These are phyloP conservation scores for Euproctis similis DNA, from an alignment of 2,888 invertebrate genomes.

Conservation along the genomic window DNA sequence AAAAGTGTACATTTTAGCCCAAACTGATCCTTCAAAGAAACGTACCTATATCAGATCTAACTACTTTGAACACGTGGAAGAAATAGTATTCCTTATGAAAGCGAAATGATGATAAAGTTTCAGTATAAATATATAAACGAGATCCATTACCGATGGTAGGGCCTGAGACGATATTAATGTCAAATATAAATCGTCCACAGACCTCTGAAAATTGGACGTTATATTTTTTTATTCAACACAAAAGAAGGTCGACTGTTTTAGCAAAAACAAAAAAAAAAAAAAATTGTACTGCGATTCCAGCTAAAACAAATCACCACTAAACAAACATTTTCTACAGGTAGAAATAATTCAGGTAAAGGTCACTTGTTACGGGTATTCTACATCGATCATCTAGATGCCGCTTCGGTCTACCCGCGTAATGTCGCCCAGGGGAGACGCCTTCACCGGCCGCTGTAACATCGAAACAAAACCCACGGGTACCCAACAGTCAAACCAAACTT, in stretches of 20 bases:
- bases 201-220: conserved; percentile 28
- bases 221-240: conserved; percentile 40
- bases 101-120: conserved; percentile 19
- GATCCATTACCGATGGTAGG: conserved; percentile 27
- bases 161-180: conserved; percentile 30
- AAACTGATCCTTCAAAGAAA: conserved; percentile 7
- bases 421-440: conserved; percentile 59
- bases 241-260: conserved; percentile 33
- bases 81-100: conserved; percentile 20
- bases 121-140: conserved; percentile 22
- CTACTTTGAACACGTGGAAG: conserved; percentile 18
- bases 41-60: conserved; percentile 6
- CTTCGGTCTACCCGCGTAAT: conserved; percentile 67
- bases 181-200: conserved; percentile 31
- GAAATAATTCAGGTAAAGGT: conserved; percentile 72
- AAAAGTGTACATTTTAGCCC: too few species aligned
- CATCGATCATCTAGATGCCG: conserved; percentile 75
- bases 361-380: conserved; percentile 71
- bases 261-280: conserved; percentile 43
- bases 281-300: conserved; percentile 54
- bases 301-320: conserved; percentile 70
- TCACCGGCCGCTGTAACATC: conserved; percentile 42
- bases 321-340: conserved; percentile 71
- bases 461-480: conserved; percentile 57
- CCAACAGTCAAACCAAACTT: conserved; percentile 54